phyloP scores from a whole-genome alignment of 2,113 vertebrate species.

The Diglossa brunneiventris region DNA sequence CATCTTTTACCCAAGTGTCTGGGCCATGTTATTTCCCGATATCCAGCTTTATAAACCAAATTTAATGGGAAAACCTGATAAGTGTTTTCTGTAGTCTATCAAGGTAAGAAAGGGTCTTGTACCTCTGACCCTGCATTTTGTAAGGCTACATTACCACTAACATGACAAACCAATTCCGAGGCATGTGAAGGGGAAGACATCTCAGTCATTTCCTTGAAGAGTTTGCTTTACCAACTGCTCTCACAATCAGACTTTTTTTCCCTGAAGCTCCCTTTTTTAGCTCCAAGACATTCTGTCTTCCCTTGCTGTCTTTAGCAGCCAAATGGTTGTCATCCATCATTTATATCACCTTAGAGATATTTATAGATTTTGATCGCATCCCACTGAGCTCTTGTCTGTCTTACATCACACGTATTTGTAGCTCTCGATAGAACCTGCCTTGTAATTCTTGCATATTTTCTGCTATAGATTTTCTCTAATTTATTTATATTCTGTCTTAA shows the following conservation, averaged over 20 bases:
- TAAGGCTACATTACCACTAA: not conserved
- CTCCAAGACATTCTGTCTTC: slow-evolving; percentile 13
- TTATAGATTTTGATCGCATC: not conserved
- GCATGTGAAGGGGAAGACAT: accelerated
- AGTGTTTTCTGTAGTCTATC: not conserved
- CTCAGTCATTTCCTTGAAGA: not conserved
- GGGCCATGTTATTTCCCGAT: not conserved
- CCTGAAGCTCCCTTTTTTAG: not conserved
- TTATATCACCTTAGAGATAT: slow-evolving; percentile 42
- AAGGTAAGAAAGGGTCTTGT: not conserved
- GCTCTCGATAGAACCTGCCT: not conserved
- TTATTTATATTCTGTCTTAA: not conserved
- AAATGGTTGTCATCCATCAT: slow-evolving; percentile 39
- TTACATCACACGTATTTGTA: not conserved
- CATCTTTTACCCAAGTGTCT: not conserved
- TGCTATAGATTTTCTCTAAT: not conserved
- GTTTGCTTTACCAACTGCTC: not conserved
- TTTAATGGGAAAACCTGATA: not conserved
- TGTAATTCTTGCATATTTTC: not conserved
- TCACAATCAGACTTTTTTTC: not conserved
- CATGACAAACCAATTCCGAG: not conserved
- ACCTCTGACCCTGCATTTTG: not conserved
- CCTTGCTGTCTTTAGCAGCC: slow-evolving; percentile 19
- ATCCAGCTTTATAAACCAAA: not conserved
- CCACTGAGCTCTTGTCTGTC: not conserved